A percentile compares a stretch with the other conserved stretches of the same genome.
Conservation (phyloP, 2,797 vertebrate species). For the Chaunax sp. region DNA sequence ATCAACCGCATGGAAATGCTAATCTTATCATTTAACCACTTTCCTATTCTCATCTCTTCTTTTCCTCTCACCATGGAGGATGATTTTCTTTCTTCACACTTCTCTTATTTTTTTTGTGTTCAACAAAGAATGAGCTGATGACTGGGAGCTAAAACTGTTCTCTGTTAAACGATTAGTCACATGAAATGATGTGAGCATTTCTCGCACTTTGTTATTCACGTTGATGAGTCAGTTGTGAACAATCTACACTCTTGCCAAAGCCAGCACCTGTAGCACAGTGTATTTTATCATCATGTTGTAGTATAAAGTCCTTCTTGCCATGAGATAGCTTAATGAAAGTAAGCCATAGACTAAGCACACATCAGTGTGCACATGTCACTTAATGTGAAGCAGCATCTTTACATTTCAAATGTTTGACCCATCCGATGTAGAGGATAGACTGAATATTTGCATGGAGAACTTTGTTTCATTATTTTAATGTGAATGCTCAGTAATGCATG, state of each 20-base stretch:
- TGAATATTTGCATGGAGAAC: conserved; percentile 1
- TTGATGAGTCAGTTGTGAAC: conserved; percentile 8
- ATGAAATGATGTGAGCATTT: background rate
- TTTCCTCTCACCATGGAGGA: conserved; percentile 13
- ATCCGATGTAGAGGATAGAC: too few relatives aligned
- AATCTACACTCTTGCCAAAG: background rate
- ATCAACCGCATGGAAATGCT: conserved; percentile 2
- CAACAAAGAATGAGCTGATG: conserved; percentile 7
- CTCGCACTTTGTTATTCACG: background rate
- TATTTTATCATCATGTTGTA: conserved; percentile 5
- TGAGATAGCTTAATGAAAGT: too few relatives aligned
- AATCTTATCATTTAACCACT: conserved; percentile 7
- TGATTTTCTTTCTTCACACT: conserved; percentile 18
- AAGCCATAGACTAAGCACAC: background rate
- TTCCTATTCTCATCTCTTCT: conserved; percentile 19
- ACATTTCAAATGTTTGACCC: too few relatives aligned
- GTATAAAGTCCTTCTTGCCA: too few relatives aligned
- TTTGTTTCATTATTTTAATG: too few relatives aligned
- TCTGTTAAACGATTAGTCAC: conserved; percentile 7
- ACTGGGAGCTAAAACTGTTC: conserved; percentile 3
- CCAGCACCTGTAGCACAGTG: conserved; percentile 7
- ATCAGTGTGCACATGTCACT: background rate
- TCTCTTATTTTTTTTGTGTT: conserved; percentile 22
- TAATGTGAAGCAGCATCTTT: background rate
- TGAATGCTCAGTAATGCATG: too few relatives aligned